Evolutionary conservation across 2,113 vertebrate species (phyloP).

Genomic region (Gymnogyps californianus): DNA sequence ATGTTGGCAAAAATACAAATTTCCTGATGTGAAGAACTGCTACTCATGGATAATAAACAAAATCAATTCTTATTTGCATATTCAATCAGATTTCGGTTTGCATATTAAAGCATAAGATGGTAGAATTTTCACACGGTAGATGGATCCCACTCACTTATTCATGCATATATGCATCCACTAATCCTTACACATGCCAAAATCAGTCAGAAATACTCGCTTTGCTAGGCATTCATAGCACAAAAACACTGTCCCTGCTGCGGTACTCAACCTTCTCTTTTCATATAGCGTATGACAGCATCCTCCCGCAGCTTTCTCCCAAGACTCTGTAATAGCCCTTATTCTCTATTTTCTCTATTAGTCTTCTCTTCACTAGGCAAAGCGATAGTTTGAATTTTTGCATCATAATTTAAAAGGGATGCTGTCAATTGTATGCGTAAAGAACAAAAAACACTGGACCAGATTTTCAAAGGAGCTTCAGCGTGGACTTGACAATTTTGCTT

Average conservation of each 20-base stretch:
- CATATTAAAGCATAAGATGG: conserved; percentile 58
- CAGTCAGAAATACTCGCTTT: conserved; percentile 36
- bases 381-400: conserved; percentile 24
- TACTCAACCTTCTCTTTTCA: background rate
- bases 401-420: conserved; percentile 26
- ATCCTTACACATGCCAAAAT: conserved; percentile 43
- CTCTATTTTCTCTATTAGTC: conserved; percentile 10
- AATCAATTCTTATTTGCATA: conserved; percentile 61
- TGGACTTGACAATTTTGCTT: background rate
- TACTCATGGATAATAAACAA: conserved; percentile 55
- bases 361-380: background rate
- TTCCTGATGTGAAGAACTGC: conserved; percentile 36
- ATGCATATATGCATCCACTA: conserved; percentile 49
- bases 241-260: conserved; percentile 31
- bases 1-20: conserved; percentile 41
- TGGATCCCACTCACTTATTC: conserved; percentile 39
- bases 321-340: background rate
- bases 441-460: background rate
- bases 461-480: background rate
- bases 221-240: conserved; percentile 42
- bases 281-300: background rate
- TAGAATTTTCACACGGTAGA: conserved; percentile 56
- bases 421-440: background rate
- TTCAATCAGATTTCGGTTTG: conserved; percentile 51
- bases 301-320: background rate